Conservation (phyloP, 2,113 vertebrate species). For the Salvator merianae region DNA sequence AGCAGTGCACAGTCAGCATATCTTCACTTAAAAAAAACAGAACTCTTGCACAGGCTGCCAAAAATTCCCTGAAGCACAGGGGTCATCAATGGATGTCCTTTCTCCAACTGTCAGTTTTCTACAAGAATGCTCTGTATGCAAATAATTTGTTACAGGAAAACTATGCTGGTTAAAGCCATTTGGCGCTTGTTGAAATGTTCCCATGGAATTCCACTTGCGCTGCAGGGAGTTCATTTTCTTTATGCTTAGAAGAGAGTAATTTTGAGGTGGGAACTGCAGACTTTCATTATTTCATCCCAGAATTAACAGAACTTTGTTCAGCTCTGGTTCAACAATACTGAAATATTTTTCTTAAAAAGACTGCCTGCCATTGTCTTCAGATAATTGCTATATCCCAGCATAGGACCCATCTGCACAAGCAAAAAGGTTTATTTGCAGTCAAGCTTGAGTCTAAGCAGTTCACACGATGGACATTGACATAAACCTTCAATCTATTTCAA, state of each 20-base stretch:
- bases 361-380: neutral
- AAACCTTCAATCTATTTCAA: no score
- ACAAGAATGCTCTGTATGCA: neutral
- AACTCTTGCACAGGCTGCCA: neutral
- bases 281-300: neutral
- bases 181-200: neutral
- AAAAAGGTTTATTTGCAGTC: no score
- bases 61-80: constrained; percentile 4
- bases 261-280: neutral
- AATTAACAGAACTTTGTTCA: neutral
- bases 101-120: constrained; percentile 1
- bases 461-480: no score
- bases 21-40: neutral
- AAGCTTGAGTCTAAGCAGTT: no score
- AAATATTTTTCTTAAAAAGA: neutral
- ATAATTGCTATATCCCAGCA: no score
- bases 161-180: neutral
- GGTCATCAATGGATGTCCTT: constrained; percentile 3
- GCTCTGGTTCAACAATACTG: neutral
- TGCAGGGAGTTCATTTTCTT: neutral
- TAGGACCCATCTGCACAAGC: no score
- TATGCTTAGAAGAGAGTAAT: neutral
- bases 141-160: neutral
- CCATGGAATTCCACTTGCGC: neutral
- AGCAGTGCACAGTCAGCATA: constrained; percentile 14